phyloP scores from a whole-genome alignment of 2,888 invertebrate genomes.

The Phymatocera aterrima region DNA sequence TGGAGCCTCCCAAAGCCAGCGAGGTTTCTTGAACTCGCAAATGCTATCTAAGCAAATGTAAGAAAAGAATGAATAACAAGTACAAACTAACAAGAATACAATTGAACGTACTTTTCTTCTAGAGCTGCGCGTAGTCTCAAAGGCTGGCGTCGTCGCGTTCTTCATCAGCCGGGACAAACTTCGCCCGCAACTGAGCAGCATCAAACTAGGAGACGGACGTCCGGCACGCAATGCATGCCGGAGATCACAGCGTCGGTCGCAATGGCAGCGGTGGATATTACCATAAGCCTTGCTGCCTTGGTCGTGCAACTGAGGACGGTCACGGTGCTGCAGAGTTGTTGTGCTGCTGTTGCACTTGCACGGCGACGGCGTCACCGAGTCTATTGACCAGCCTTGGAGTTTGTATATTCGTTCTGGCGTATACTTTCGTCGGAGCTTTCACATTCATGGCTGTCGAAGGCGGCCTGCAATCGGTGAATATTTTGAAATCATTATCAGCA shows the following conservation, averaged over 20 bases:
- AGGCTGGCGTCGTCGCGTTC: slow-evolving; percentile 38
- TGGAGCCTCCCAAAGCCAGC: no score
- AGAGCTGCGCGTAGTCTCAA: slow-evolving; percentile 42
- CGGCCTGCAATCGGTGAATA: slow-evolving; percentile 72
- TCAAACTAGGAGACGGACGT: slow-evolving; percentile 67
- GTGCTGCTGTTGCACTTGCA: slow-evolving; percentile 79
- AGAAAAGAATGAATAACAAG: no score
- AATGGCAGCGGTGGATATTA: slow-evolving; percentile 48
- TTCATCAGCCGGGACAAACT: not conserved
- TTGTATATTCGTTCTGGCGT: slow-evolving; percentile 90
- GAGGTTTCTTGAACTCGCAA: no score
- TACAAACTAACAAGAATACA: no score
- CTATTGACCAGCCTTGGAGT: slow-evolving; percentile 89
- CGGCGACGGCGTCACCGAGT: slow-evolving; percentile 76
- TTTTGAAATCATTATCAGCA: not conserved
- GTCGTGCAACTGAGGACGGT: slow-evolving; percentile 55
- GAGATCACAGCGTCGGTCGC: slow-evolving; percentile 34
- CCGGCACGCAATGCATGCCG: slow-evolving; percentile 58
- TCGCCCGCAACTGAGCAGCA: slow-evolving; percentile 64
- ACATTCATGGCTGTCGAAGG: slow-evolving; percentile 92
- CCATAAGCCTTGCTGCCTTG: slow-evolving; percentile 50
- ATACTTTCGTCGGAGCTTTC: slow-evolving; percentile 94
- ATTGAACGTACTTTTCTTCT: not conserved
- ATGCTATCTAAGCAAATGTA: no score
- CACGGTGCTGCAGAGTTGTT: slow-evolving; percentile 71